Percentiles rank a stretch among this genome's conserved stretches.
phyloP scores from a whole-genome alignment of 2,888 invertebrate genomes.

The Molorchus minor region DNA sequence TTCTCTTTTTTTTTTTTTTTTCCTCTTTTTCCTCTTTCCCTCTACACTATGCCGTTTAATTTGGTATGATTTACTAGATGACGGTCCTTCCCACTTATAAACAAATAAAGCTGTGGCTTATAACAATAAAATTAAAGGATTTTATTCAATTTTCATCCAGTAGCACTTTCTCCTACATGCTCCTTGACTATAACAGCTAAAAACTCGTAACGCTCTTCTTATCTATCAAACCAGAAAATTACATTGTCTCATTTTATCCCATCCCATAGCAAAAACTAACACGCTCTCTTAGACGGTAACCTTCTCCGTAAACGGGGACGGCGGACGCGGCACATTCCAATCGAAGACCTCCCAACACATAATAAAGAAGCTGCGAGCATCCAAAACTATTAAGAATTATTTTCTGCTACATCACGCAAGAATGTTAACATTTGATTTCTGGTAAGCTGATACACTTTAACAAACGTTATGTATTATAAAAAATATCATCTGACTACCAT shows the following conservation, averaged over 20 bases:
- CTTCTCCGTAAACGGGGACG: neutral
- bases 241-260: slow-evolving; percentile 59
- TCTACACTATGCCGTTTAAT: no score
- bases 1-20: no score
- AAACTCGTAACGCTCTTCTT: slow-evolving; percentile 52
- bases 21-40: no score
- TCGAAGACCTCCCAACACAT: slow-evolving; percentile 51
- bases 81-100: no score
- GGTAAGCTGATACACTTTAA: slow-evolving; percentile 56
- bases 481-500: slow-evolving; percentile 53
- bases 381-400: slow-evolving; percentile 59
- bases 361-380: slow-evolving; percentile 59
- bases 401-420: slow-evolving; percentile 61
- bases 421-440: slow-evolving; percentile 61
- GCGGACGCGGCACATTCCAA: slow-evolving; percentile 39
- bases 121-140: no score
- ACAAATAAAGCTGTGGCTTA: no score
- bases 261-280: slow-evolving; percentile 46
- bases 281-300: slow-evolving; percentile 45
- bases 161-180: no score
- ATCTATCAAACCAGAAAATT: slow-evolving; percentile 61
- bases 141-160: no score
- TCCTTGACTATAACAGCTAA: slow-evolving; percentile 27
- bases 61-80: no score
- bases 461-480: slow-evolving; percentile 37